Percentiles rank a stretch among this genome's conserved stretches.
Conservation (phyloP, 2,888 invertebrate species). For the Onthophagus sagittarius region DNA sequence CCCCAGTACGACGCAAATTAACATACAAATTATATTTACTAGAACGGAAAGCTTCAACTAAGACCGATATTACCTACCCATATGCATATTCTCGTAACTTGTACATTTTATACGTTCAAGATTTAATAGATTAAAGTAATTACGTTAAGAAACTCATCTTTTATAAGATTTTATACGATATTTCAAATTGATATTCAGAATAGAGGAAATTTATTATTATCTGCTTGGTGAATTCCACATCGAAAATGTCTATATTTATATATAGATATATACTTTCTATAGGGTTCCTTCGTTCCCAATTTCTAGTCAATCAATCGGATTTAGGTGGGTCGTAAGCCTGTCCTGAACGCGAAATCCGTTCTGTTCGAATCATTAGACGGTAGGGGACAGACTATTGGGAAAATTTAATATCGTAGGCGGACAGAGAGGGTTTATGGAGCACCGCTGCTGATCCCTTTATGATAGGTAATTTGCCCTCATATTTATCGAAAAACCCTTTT, state of each 20-base stretch:
- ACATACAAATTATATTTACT: slow-evolving; percentile 14
- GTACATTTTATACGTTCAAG: not conserved
- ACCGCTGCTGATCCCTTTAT: slow-evolving; percentile 6
- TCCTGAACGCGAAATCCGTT: not conserved
- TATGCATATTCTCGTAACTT: not conserved
- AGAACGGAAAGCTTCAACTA: not conserved
- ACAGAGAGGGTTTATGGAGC: not conserved
- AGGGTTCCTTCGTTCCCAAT: not conserved
- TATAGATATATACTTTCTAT: not conserved
- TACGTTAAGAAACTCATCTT: not conserved
- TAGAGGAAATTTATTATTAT: too few species aligned
- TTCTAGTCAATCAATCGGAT: not conserved
- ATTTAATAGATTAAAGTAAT: too few species aligned
- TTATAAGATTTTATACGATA: not conserved
- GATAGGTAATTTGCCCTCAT: slow-evolving; percentile 11
- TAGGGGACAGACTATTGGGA: not conserved
- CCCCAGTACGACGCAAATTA: not conserved
- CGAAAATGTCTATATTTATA: not conserved
- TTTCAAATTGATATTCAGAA: too few species aligned
- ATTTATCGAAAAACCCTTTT: slow-evolving; percentile 6
- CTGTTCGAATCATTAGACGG: slow-evolving; percentile 5
- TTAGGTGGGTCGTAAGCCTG: not conserved
- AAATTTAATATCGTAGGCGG: slow-evolving; percentile 5
- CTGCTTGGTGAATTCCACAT: not conserved
- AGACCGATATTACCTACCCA: not conserved